These are phyloP conservation scores for Knipowitschia caucasica DNA, from an alignment of 2,797 vertebrate genomes.

Conservation along the genomic window DNA sequence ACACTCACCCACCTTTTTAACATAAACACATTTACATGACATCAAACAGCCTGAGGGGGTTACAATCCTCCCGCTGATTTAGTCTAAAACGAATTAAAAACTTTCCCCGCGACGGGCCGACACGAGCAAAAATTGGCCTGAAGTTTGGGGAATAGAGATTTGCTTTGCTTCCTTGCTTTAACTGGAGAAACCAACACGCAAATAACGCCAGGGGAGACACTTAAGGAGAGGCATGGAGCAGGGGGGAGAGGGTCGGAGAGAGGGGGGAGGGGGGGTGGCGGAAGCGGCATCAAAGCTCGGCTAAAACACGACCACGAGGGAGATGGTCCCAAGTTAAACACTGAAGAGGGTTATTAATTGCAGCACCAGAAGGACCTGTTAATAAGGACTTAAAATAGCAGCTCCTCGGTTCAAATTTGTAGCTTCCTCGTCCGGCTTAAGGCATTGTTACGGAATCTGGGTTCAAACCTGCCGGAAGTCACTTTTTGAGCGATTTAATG, in stretches of 20 bases:
- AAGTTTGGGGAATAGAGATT: constrained; percentile 73
- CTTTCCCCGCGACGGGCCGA: constrained; percentile 46
- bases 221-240: constrained; percentile 56
- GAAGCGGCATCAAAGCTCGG: constrained; percentile 71
- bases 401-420: constrained; percentile 35
- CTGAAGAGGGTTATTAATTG: constrained; percentile 79
- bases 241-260: constrained; percentile 24
- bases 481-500: too few species aligned
- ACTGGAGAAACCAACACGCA: constrained; percentile 71
- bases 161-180: constrained; percentile 68
- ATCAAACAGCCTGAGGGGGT: constrained; percentile 56
- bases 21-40: constrained; percentile 65
- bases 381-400: constrained; percentile 72
- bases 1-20: constrained; percentile 19
- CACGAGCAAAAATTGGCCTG: constrained; percentile 64
- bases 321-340: constrained; percentile 74
- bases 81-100: constrained; percentile 58
- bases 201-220: constrained; percentile 75
- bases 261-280: constrained; percentile 27
- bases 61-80: constrained; percentile 30
- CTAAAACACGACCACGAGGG: constrained; percentile 69
- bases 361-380: constrained; percentile 76
- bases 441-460: constrained; percentile 1
- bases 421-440: constrained; percentile 27
- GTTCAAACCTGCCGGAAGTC: constrained; percentile 27